Evolutionary conservation across 2,888 invertebrate species (phyloP), one percentile per base, ranked within the genome.

Genomic region (Cartodere bifasciata): DNA sequence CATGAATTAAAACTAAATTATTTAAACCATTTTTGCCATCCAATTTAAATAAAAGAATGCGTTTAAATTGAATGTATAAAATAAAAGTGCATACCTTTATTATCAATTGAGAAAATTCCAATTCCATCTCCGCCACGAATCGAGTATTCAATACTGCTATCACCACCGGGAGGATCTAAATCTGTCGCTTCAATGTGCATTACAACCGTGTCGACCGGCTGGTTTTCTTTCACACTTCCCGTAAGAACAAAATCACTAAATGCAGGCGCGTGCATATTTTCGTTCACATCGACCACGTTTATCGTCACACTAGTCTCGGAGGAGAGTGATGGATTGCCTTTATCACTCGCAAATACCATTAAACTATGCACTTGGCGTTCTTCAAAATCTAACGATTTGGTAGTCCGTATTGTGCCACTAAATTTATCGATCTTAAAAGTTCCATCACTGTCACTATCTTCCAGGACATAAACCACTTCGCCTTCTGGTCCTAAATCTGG

Each of bases 231-330:
- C 39, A 94, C 81, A 43, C 65, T 66, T 29, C 81, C 83, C 37
- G 69, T 62, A 39, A 81, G 63, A 42, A 87, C 85, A 50, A 80
- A 82, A 56, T 84, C 85, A 30, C 70, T 70, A 59, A 94, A 94
- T 41, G 67, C 65, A 2, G 94, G 91, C 31, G 87, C 68, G 59
- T 78, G 75, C 32, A 76, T 65, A 62, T 94, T 94, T 63, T 94
- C 94, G 63, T 95, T 90, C 11, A 94, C 92, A 63, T 95, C 94
- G 43, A 85, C 80, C 38, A 88, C 72, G 61, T 91, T 87, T 31
- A 95, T 73, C 29, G 81, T 72, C 17, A 95, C 72, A 36, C 77
- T 72, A 35, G 86, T 79, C 49, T 83, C 81, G 2, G 87, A 73
- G 37, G 76, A 75, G 39, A 90, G 63, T 3, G 84, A 68, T 1